phyloP scores from a whole-genome alignment of 1,140 invertebrate species.

The Batillaria attramentaria region DNA sequence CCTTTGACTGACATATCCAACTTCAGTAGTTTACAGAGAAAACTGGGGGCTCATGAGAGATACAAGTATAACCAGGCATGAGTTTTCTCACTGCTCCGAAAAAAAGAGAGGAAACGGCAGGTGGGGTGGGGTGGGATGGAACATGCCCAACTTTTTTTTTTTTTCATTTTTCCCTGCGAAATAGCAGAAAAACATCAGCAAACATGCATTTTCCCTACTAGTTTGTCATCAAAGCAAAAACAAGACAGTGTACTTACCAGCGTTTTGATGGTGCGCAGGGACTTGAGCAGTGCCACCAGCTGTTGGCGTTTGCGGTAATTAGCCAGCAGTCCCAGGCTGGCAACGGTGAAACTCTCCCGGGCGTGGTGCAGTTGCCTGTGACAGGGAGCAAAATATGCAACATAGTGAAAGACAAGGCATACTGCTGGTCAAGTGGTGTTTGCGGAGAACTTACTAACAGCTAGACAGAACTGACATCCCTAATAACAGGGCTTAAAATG shows the following conservation, averaged over 20 bases:
- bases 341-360: slow-evolving; percentile 85
- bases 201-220: too few species aligned
- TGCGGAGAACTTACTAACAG: not conserved
- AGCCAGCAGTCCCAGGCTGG: slow-evolving; percentile 88
- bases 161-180: too few species aligned
- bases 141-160: too few species aligned
- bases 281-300: slow-evolving; percentile 83
- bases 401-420: not conserved
- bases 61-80: too few species aligned
- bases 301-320: slow-evolving; percentile 90
- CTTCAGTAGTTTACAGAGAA: too few species aligned
- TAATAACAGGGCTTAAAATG: too few species aligned
- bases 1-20: too few species aligned
- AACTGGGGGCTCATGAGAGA: too few species aligned
- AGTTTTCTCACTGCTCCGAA: too few species aligned
- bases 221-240: not conserved
- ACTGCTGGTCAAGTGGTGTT: not conserved
- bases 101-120: too few species aligned
- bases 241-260: slow-evolving; percentile 75
- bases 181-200: too few species aligned
- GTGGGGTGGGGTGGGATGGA: too few species aligned
- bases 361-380: slow-evolving; percentile 78
- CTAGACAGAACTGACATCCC: not conserved
- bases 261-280: slow-evolving; percentile 86
- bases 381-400: slow-evolving; percentile 24